Evolutionary conservation across 2,888 invertebrate species (phyloP), one percentile per base, ranked within the genome.

Genomic region (Seira musarum): DNA sequence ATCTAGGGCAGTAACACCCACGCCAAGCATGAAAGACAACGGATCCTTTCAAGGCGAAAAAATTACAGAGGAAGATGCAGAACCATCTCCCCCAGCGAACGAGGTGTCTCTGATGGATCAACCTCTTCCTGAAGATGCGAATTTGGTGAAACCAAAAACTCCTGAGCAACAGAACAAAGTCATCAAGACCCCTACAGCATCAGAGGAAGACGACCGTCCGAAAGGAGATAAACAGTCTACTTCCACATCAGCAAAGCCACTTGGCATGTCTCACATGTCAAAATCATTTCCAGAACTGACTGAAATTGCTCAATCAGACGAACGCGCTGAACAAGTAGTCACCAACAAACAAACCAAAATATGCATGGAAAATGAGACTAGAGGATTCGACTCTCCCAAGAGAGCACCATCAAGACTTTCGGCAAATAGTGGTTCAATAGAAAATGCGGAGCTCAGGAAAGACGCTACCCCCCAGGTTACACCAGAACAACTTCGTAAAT

Each of bases 331-430:
- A 40, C 6, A 40, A 40, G 6, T n/a, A 5, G 24, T n/a, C n/a
- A n/a, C n/a, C n/a, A n/a, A n/a, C n/a, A 17, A n/a, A 5, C 5
- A 19, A 21, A 68, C 70, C 3, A 63, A 10, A 5, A 70, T 71
- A 30, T 53, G 49, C n/a, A 63, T 71, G 61, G 77, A 78, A 25
- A 71, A 64, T 66, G 77, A 78, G 30, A 64, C 46, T 5, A 19
- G 63, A 15, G 35, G 15, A 8, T 30, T 67, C 1, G 67, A 67
- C 60, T 53, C 61, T 15, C 67, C 67, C 21, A 35, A 57, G n/a
- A 60, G 21, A 30, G 63, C 64, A 15, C 24, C 65, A 15, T 65
- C 65, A 6, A 65, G 53, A 25, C 22, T 65, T 13, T 49, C 73
- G 1, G 1, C 17, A 5, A 68, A 75, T n/a, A 57, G 61, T 10